Percentiles rank a stretch among this genome's conserved stretches.
Evolutionary conservation across 2,113 vertebrate species (phyloP).

Genomic region (Marcusenius ussheri): DNA sequence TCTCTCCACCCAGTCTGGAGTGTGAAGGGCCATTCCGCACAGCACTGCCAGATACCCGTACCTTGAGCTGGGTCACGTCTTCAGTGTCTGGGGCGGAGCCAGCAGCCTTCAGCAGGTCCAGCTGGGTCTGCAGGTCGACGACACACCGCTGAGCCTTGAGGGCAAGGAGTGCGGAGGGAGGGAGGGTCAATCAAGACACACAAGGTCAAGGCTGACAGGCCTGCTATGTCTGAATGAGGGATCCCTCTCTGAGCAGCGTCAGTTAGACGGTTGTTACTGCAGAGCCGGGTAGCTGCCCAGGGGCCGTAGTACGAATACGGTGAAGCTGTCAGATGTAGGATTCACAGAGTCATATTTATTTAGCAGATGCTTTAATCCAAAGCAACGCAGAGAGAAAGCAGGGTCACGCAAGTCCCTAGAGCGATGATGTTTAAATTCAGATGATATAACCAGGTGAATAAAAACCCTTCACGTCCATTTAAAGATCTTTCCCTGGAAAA

Average conservation of each 20-base stretch:
- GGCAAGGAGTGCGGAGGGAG: neutral
- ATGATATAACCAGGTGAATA: neutral
- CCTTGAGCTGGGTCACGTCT: constrained; percentile 73
- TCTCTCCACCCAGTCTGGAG: neutral
- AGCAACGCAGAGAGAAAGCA: neutral
- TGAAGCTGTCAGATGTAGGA: neutral
- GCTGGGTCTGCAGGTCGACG: constrained; percentile 68
- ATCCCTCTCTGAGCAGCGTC: neutral
- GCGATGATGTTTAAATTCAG: neutral
- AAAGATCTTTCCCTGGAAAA: neutral
- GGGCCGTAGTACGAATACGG: too few species aligned
- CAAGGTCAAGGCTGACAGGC: too few species aligned
- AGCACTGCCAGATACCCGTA: constrained; percentile 34
- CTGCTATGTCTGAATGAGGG: neutral
- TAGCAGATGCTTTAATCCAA: neutral
- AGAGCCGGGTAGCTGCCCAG: neutral
- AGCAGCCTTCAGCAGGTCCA: constrained; percentile 67
- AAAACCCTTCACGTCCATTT: neutral
- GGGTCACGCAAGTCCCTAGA: neutral
- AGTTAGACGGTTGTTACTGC: neutral
- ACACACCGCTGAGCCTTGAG: constrained; percentile 68
- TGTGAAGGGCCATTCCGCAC: neutral
- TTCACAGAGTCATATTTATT: neutral
- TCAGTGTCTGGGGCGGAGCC: constrained; percentile 53
- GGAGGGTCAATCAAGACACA: neutral